These are phyloP conservation scores for Megalops atlanticus DNA, from an alignment of 2,113 vertebrate genomes.

Conservation along the genomic window DNA sequence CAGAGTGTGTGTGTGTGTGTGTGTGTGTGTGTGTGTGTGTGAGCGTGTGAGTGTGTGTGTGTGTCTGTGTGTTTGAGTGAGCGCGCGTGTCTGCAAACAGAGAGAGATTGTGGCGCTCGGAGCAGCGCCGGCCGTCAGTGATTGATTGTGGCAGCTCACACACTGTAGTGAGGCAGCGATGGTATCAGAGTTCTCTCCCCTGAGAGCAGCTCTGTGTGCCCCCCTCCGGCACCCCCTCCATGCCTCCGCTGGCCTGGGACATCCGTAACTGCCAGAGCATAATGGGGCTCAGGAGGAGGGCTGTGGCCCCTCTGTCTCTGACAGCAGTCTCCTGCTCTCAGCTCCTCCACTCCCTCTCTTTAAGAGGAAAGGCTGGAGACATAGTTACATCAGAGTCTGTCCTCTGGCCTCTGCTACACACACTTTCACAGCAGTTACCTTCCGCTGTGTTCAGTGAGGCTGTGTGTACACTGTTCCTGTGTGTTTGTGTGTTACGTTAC, in stretches of 20 bases:
- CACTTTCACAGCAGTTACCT: too few relatives aligned
- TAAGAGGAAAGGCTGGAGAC: not conserved
- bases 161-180: slow-evolving; percentile 40
- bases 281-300: slow-evolving; percentile 46
- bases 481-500: too few relatives aligned
- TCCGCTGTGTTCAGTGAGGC: too few relatives aligned
- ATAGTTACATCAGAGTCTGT: not conserved
- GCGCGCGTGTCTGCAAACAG: slow-evolving; percentile 25
- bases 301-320: slow-evolving; percentile 37
- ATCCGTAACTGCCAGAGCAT: slow-evolving; percentile 52
- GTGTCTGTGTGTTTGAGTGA: slow-evolving; percentile 13
- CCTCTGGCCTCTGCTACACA: not conserved
- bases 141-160: slow-evolving; percentile 44
- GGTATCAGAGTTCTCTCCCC: slow-evolving; percentile 37
- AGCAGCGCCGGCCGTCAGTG: slow-evolving; percentile 32
- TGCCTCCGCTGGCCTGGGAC: slow-evolving; percentile 37
- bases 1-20: not conserved
- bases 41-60: slow-evolving; percentile 13
- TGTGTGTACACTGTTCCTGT: too few relatives aligned
- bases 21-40: slow-evolving; percentile 10
- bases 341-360: slow-evolving; percentile 2
- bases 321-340: slow-evolving; percentile 22
- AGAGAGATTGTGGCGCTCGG: not conserved
- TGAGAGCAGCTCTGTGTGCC: slow-evolving; percentile 20
- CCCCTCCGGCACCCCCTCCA: slow-evolving; percentile 1